phyloP scores from a whole-genome alignment of 1,140 invertebrate species.

The Nephila pilipes region DNA sequence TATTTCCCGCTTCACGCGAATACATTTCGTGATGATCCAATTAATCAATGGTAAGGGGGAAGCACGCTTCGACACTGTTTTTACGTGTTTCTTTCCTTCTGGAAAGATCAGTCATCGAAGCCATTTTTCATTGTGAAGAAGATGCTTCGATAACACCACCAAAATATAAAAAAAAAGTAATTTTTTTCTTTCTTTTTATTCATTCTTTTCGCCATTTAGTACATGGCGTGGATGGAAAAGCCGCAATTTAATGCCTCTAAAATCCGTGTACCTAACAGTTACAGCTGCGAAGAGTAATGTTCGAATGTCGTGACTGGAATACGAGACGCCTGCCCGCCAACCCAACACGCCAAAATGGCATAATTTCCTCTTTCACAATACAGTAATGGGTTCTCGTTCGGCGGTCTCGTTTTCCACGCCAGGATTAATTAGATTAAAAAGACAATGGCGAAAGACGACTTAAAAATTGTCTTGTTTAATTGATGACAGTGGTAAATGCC shows the following conservation, averaged over 20 bases:
- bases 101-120: neutral
- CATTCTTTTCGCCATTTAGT: neutral
- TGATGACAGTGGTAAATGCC: neutral
- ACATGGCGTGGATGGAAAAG: neutral
- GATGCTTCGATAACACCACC: slow-evolving; percentile 40
- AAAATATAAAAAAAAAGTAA: neutral
- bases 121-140: slow-evolving; percentile 12
- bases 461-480: neutral
- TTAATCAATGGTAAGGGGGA: neutral
- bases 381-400: slow-evolving; percentile 9
- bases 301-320: slow-evolving; percentile 62
- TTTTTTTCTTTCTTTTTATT: neutral
- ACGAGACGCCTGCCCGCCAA: neutral
- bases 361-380: neutral
- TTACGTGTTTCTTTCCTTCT: neutral
- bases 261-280: slow-evolving; percentile 55
- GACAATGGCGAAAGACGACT: neutral
- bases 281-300: slow-evolving; percentile 62
- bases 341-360: slow-evolving; percentile 13
- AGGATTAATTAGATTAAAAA: slow-evolving; percentile 48
- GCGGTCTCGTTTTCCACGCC: neutral
- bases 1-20: neutral
- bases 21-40: neutral
- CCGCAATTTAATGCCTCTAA: slow-evolving; percentile 52
- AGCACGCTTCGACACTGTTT: neutral